Conservation (phyloP, 2,888 invertebrate genomes). For the Tanypteryx hageni region DNA sequence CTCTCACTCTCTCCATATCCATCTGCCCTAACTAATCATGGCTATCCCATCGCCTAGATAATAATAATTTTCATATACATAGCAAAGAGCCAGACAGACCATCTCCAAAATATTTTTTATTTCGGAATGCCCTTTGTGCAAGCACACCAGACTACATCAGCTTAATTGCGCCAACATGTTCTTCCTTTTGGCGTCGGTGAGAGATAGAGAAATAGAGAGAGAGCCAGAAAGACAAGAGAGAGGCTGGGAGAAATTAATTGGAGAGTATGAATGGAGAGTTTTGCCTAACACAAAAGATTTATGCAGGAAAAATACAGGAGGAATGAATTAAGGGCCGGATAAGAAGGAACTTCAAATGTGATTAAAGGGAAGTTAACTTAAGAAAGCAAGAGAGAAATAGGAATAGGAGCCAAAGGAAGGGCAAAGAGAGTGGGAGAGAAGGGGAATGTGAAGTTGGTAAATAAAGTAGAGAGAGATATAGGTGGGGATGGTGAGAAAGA, state of each 20-base stretch:
- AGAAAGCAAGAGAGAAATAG: background rate
- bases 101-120: background rate
- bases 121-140: background rate
- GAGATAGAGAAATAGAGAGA: background rate
- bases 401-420: background rate
- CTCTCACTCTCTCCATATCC: background rate
- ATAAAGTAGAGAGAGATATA: too few species aligned
- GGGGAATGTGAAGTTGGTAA: too few species aligned
- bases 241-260: slow-evolving; percentile 1
- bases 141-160: slow-evolving; percentile 12
- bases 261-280: slow-evolving; percentile 32
- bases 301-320: background rate
- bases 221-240: too few species aligned
- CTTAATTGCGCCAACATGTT: slow-evolving; percentile 23
- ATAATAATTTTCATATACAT: background rate
- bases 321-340: too few species aligned
- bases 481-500: too few species aligned
- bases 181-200: background rate
- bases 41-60: background rate
- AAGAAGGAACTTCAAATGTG: background rate
- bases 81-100: background rate
- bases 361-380: background rate
- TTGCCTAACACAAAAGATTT: slow-evolving; percentile 32
- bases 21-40: background rate
- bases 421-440: background rate